phyloP scores from a whole-genome alignment of 2,888 invertebrate species.

The Hyposoter didymator region DNA sequence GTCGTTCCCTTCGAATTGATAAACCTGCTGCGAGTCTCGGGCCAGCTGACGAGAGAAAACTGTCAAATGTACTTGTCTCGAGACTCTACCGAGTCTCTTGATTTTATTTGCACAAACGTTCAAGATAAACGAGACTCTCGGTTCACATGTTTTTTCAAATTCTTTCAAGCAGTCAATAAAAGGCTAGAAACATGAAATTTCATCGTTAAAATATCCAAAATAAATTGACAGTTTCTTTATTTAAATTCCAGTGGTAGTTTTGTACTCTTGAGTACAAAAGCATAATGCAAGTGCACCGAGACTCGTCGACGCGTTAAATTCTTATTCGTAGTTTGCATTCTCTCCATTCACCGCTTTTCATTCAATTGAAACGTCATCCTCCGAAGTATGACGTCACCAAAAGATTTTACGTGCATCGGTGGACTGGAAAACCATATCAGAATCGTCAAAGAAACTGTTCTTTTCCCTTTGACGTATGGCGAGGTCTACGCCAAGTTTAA shows the following conservation, averaged over 20 bases:
- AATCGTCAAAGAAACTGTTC: constrained; percentile 94
- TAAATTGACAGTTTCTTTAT: constrained; percentile 44
- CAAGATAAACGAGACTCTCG: constrained; percentile 41
- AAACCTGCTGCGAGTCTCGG: background rate
- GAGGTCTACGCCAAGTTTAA: constrained; percentile 94
- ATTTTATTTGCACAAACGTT: constrained; percentile 26
- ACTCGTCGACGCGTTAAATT: constrained; percentile 49
- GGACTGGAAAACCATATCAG: constrained; percentile 93
- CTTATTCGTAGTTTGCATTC: constrained; percentile 10
- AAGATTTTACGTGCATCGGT: constrained; percentile 87
- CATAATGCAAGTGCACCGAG: constrained; percentile 55
- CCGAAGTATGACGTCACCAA: constrained; percentile 73
- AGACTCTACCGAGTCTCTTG: background rate
- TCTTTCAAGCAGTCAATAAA: constrained; percentile 62
- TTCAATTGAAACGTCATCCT: constrained; percentile 27
- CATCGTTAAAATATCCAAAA: constrained; percentile 71
- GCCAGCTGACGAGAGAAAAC: background rate
- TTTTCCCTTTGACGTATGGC: constrained; percentile 95
- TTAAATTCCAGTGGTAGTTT: constrained; percentile 76
- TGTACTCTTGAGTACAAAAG: constrained; percentile 16
- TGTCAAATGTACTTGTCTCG: constrained; percentile 7
- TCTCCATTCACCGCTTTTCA: constrained; percentile 43
- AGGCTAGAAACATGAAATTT: constrained; percentile 78
- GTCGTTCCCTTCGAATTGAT: background rate
- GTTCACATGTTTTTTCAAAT: constrained; percentile 57